These are phyloP conservation scores for Heterotis niloticus DNA, from an alignment of 2,113 vertebrate species.

Conservation along the genomic window DNA sequence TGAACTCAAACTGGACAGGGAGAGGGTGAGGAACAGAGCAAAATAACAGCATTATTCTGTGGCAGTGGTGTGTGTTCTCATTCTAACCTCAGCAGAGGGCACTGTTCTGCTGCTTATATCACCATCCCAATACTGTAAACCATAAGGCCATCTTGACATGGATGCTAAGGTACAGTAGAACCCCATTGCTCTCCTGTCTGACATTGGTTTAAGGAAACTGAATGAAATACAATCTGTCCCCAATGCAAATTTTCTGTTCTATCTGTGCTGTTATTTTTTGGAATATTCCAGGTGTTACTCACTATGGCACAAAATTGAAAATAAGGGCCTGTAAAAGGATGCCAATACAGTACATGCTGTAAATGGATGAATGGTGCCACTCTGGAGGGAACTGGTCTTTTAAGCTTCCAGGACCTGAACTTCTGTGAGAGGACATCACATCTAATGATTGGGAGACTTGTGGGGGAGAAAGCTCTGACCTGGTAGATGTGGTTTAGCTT, in stretches of 20 bases:
- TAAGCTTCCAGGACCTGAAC: not conserved
- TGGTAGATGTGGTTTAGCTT: constrained; percentile 90
- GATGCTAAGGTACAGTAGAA: no score
- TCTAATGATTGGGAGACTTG: constrained; percentile 11
- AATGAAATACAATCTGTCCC: no score
- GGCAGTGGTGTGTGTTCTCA: not conserved
- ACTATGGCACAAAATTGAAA: not conserved
- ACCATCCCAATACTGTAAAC: no score
- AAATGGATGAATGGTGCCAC: no score
- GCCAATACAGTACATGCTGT: no score
- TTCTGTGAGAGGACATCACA: constrained; percentile 8
- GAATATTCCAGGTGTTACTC: not conserved
- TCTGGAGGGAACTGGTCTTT: not conserved
- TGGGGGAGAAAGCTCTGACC: constrained; percentile 23
- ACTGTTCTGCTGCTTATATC: constrained; percentile 14
- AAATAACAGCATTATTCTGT: not conserved
- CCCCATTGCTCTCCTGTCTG: no score
- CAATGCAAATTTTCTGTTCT: no score
- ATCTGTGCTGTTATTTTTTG: no score
- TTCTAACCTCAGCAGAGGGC: constrained; percentile 43
- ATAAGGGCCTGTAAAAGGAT: no score
- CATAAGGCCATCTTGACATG: no score
- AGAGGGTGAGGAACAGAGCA: not conserved
- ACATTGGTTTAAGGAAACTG: no score
- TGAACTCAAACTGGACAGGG: constrained; percentile 84